Conservation (phyloP, 37 sponge, comb jelly and placozoan species). For the Chondrosia reniformis region DNA sequence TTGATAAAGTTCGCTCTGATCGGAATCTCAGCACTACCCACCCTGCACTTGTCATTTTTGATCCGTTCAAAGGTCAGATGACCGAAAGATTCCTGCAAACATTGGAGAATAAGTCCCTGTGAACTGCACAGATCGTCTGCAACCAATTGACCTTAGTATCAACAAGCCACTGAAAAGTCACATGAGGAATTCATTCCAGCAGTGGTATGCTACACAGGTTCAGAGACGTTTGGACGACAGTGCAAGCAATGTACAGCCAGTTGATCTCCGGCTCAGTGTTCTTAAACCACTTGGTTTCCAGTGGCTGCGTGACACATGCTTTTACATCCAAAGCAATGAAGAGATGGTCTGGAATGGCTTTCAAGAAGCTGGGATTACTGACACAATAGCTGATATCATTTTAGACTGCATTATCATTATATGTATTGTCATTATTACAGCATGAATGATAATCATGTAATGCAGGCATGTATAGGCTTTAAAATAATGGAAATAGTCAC, state of each 20-base stretch:
- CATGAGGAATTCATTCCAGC: constrained; percentile 7
- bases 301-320: constrained; percentile 12
- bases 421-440: not conserved
- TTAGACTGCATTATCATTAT: not conserved
- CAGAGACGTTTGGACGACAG: not conserved
- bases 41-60: constrained; percentile 23
- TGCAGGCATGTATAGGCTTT: too few relatives aligned
- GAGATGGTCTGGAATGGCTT: constrained; percentile 13
- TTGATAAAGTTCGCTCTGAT: not conserved
- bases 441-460: too few relatives aligned
- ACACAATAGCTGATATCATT: not conserved
- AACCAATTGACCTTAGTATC: constrained; percentile 11
- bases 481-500: too few relatives aligned
- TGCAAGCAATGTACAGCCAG: not conserved
- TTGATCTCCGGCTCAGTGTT: not conserved
- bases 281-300: constrained; percentile 24
- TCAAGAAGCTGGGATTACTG: constrained; percentile 11
- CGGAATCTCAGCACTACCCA: constrained; percentile 3
- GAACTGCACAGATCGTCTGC: constrained; percentile 17
- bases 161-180: constrained; percentile 18
- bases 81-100: constrained; percentile 1
- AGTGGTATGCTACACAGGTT: constrained; percentile 10
- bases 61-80: constrained; percentile 27
- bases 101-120: constrained; percentile 17
- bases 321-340: not conserved